These are phyloP conservation scores for Recurvirostra avosetta DNA, from an alignment of 2,113 vertebrate genomes.

Conservation along the genomic window DNA sequence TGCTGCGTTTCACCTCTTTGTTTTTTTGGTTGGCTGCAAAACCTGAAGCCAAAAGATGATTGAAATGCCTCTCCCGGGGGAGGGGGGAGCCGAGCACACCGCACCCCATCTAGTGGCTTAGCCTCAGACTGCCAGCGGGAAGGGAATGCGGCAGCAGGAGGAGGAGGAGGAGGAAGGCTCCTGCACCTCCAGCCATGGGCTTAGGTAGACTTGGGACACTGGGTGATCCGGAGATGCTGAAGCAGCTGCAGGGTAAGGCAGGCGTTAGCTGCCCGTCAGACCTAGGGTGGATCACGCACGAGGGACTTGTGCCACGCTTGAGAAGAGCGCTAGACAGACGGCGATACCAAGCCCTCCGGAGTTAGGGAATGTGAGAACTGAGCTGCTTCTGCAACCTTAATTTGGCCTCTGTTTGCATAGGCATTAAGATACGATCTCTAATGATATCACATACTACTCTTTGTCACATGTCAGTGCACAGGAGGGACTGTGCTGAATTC, in stretches of 20 bases:
- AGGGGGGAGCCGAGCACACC: conserved; percentile 41
- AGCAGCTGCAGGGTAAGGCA: background rate
- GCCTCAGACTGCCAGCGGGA: conserved; percentile 31
- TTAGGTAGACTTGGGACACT: background rate
- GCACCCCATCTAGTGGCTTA: conserved; percentile 74
- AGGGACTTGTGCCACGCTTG: background rate
- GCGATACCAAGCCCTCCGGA: background rate
- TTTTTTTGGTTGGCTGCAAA: conserved; percentile 56
- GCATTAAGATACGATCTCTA: background rate
- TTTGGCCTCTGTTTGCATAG: conserved; percentile 10
- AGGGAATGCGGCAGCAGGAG: background rate
- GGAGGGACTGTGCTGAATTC: background rate
- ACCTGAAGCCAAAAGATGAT: conserved; percentile 11
- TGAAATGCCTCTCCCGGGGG: background rate
- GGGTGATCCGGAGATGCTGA: background rate
- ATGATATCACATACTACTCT: background rate
- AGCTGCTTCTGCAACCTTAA: background rate
- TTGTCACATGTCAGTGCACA: background rate
- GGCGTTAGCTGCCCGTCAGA: background rate
- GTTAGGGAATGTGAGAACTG: background rate
- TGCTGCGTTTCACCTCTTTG: conserved; percentile 37
- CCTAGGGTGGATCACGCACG: background rate
- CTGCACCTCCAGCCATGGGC: background rate
- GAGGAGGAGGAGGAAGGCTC: background rate
- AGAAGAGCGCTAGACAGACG: background rate